phyloP scores from a whole-genome alignment of 2,113 vertebrate genomes.

The Pyxicephalus adspersus region DNA sequence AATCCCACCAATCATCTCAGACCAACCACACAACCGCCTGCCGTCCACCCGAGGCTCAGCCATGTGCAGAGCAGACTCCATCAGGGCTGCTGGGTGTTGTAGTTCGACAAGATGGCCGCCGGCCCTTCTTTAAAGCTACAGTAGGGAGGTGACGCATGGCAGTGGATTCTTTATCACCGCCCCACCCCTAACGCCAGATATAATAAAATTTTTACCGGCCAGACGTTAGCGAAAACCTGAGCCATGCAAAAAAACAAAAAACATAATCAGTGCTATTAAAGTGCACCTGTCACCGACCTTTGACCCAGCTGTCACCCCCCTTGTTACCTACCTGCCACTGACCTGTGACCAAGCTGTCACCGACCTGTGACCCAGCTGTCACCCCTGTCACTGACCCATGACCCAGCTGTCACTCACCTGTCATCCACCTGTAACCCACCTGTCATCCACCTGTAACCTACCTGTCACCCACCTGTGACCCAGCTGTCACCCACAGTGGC shows the following conservation, averaged over 20 bases:
- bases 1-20: no score
- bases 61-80: not conserved
- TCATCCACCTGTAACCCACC: no score
- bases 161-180: not conserved
- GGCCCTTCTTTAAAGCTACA: slow-evolving; percentile 7
- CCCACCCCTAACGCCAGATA: not conserved
- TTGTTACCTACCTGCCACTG: no score
- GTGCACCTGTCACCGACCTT: not conserved
- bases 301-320: no score
- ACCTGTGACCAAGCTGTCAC: no score
- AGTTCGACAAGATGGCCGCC: not conserved
- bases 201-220: not conserved
- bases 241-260: slow-evolving; percentile 20
- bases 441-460: no score
- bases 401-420: no score
- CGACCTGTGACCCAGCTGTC: no score
- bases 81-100: not conserved
- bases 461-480: no score
- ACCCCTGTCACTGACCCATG: not conserved
- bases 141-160: not conserved
- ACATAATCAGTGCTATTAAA: slow-evolving; percentile 38
- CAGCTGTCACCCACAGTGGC: no score
- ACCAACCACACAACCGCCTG: no score
- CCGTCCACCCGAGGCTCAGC: not conserved
- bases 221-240: slow-evolving; percentile 19